phyloP scores from a whole-genome alignment of 2,113 vertebrate species.

The Hyla sarda region DNA sequence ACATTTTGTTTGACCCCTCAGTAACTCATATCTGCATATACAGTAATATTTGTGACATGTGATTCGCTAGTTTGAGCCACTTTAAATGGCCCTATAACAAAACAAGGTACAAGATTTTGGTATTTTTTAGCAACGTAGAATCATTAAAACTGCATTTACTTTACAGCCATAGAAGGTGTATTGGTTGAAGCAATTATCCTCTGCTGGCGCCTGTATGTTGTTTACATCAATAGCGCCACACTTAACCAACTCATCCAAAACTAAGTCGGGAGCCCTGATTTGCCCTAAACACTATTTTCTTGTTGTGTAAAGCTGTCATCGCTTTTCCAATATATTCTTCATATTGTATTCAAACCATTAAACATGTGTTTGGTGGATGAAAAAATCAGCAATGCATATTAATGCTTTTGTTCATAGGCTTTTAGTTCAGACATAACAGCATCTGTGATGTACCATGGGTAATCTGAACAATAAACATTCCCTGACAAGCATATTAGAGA shows the following conservation, averaged over 20 bases:
- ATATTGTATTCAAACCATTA: conserved; percentile 53
- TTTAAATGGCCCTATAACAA: background rate
- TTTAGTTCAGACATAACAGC: conserved; percentile 38
- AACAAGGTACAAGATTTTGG: background rate
- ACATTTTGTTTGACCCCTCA: too few relatives aligned
- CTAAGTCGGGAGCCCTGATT: background rate
- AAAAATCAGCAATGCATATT: conserved; percentile 37
- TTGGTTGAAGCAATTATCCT: background rate
- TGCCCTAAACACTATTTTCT: conserved; percentile 12
- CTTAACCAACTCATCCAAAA: conserved; percentile 18
- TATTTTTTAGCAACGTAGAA: background rate
- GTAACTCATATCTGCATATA: too few relatives aligned
- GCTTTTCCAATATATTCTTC: conserved; percentile 30
- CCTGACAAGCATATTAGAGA: conserved; percentile 47
- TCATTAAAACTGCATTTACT: background rate
- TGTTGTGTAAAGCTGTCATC: conserved; percentile 5
- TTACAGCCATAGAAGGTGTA: background rate
- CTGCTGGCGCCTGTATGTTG: background rate
- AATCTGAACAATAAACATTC: conserved; percentile 39
- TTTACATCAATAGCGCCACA: background rate
- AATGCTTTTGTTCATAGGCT: conserved; percentile 25
- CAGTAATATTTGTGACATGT: too few relatives aligned
- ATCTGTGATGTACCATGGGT: conserved; percentile 30
- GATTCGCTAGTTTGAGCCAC: background rate
- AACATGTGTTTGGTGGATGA: conserved; percentile 38